Conservation (phyloP, 2,888 invertebrate genomes). For the Drosophila tripunctata region DNA sequence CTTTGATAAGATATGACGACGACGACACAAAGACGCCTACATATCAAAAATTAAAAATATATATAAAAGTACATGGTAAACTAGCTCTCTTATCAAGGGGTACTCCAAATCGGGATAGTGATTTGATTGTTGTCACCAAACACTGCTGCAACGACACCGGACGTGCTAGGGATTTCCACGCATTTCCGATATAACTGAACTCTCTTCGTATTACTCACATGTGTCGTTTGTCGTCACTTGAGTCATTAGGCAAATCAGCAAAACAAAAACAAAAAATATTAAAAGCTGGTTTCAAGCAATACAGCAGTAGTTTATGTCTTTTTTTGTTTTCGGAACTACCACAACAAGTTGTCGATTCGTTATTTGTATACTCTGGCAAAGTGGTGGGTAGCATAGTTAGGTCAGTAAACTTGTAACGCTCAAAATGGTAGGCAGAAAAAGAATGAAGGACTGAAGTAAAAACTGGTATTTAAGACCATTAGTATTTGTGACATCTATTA, state of each 20-base stretch:
- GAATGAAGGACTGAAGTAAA: too few species aligned
- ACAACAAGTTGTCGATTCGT: slow-evolving; percentile 48
- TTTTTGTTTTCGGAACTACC: slow-evolving; percentile 24
- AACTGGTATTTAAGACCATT: too few species aligned
- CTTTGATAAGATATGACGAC: slow-evolving; percentile 63
- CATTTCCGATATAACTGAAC: slow-evolving; percentile 60
- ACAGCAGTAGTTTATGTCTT: too few species aligned
- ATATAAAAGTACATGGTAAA: not conserved
- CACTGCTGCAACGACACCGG: slow-evolving; percentile 37
- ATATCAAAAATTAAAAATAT: not conserved
- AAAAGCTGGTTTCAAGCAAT: not conserved
- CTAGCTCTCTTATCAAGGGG: slow-evolving; percentile 15
- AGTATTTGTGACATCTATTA: too few species aligned
- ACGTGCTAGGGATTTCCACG: slow-evolving; percentile 61
- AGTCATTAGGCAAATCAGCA: slow-evolving; percentile 44
- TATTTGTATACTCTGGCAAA: not conserved
- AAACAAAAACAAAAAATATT: too few species aligned
- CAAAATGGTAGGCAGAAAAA: too few species aligned
- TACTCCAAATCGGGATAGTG: not conserved
- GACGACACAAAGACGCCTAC: slow-evolving; percentile 58
- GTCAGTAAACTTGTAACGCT: not conserved
- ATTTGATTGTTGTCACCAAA: not conserved
- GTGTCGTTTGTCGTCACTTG: slow-evolving; percentile 43
- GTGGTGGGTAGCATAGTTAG: not conserved
- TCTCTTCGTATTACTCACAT: slow-evolving; percentile 55